A percentile compares a stretch with the other conserved stretches of the same genome.
Conservation (phyloP, 2,888 invertebrate species). For the Eupithecia tripunctaria region DNA sequence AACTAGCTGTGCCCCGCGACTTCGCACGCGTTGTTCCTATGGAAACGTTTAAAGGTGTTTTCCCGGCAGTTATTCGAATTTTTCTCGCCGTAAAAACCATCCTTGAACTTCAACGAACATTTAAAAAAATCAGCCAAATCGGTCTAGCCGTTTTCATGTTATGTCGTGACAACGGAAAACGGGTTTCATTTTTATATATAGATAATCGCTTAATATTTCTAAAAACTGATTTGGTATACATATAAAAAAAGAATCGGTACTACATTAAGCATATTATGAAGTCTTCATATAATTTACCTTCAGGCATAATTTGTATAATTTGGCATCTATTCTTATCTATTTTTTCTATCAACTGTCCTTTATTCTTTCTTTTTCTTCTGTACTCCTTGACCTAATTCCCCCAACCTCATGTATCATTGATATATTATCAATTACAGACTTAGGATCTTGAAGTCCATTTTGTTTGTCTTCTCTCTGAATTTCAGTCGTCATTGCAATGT, state of each 20-base stretch:
- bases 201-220: too few relatives aligned
- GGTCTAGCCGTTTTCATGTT: too few relatives aligned
- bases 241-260: background rate
- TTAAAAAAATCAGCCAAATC: too few relatives aligned
- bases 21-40: too few relatives aligned
- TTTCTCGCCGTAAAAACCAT: too few relatives aligned
- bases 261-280: background rate
- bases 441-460: constrained; percentile 13
- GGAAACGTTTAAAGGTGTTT: too few relatives aligned
- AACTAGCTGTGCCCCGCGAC: too few relatives aligned
- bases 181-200: too few relatives aligned
- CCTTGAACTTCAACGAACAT: too few relatives aligned
- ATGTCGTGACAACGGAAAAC: too few relatives aligned
- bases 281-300: background rate
- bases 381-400: background rate
- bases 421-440: constrained; percentile 12
- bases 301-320: background rate
- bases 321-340: background rate
- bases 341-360: background rate
- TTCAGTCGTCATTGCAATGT: constrained; percentile 39
- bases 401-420: constrained; percentile 3
- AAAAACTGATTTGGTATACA: background rate
- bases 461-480: constrained; percentile 14
- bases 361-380: constrained; percentile 14
- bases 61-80: too few relatives aligned